Evolutionary conservation across 2,797 vertebrate genomes (phyloP).

Genomic region (Monodelphis domestica): DNA sequence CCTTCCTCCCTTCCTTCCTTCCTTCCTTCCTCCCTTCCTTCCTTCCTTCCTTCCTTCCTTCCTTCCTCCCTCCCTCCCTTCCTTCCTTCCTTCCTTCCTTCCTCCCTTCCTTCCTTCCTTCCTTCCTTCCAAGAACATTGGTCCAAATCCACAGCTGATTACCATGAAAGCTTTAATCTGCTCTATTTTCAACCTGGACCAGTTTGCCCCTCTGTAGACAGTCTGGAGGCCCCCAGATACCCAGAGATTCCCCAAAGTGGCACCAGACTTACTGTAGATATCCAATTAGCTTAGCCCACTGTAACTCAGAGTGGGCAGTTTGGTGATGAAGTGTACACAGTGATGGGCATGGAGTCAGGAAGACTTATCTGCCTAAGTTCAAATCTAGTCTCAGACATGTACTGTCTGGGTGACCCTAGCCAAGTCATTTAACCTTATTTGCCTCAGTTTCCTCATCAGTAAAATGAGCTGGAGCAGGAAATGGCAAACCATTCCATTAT

Average conservation of each 20-base stretch:
- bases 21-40: no score
- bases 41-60: no score
- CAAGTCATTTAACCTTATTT: background rate
- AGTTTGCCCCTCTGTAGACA: background rate
- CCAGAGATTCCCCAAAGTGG: background rate
- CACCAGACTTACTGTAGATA: background rate
- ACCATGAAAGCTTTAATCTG: background rate
- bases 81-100: no score
- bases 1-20: no score
- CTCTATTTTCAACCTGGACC: background rate
- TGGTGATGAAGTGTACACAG: background rate
- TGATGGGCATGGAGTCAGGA: no score
- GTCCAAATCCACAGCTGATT: background rate
- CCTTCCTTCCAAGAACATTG: background rate
- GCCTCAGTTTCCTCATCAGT: background rate
- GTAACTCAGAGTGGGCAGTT: background rate
- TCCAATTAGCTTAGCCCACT: background rate
- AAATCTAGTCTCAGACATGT: background rate
- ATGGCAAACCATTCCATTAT: background rate
- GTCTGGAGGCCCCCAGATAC: background rate
- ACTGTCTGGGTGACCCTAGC: background rate
- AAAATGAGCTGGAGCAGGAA: background rate
- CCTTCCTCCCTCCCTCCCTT: no score
- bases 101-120: no score
- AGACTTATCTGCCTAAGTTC: no score